Evolutionary conservation across 2,888 invertebrate species (phyloP), one percentile per base, ranked within the genome.

Genomic region (Acronicta leporina): DNA sequence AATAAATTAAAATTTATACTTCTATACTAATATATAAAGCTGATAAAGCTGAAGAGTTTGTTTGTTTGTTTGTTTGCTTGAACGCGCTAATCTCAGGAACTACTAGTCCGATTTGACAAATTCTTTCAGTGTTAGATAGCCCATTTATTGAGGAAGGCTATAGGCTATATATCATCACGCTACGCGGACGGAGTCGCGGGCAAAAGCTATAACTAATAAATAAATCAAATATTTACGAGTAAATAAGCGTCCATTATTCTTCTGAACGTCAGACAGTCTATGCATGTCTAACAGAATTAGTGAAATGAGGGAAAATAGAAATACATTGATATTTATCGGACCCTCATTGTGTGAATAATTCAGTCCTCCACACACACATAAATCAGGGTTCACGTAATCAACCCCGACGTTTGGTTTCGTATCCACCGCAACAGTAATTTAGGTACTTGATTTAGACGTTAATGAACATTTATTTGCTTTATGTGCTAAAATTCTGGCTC

Each of bases 391-490:
- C 20, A n/a, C 44, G 65, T 72, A 73, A 72, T 73, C 65, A 72
- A 69, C 55, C 16, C 55, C 42, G 59, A 65, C 65, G 13, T 59
- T 57, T 43, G 62, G 15, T 16, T 47, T 56, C 40, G 63, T 42
- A 51, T 45, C 49, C 27, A 33, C 55, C 61, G 40, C 60, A 41
- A 13, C 30, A 46, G 46, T 51, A 61, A 43, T n/a, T n/a, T n/a
- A n/a, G 42, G 38, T 14, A 57, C 33, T 72, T 63, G 63, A 61
- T 72, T 69, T 66, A 61, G 56, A 49, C 30, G 35, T 38, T 40
- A 72, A 67, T 72, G 67, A 69, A 72, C 56, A 62, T 72, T 62
- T 72, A 69, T 69, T 67, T 69, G 67, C 62, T 56, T 66, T 55
- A 38, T 50, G 11, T 20, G 38, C 49, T 20, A 30, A 38, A 42